Evolutionary conservation across 1,140 invertebrate species (phyloP).

Genomic region (Uloborus diversus): DNA sequence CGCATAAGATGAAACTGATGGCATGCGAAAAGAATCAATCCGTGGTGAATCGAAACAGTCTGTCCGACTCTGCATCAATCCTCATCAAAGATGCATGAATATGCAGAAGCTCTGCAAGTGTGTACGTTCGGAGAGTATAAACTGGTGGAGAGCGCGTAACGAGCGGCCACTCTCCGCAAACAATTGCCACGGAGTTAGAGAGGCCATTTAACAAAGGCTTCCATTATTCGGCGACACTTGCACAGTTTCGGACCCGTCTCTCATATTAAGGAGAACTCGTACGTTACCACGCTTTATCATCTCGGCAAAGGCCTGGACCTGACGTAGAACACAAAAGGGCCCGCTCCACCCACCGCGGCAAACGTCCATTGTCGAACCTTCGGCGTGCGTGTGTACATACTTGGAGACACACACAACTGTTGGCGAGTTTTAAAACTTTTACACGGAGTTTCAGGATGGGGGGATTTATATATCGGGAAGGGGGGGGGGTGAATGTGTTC

Average conservation of each 20-base stretch:
- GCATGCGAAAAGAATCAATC: no score
- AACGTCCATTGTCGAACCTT: not conserved
- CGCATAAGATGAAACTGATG: no score
- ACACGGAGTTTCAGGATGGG: not conserved
- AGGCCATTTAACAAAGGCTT: not conserved
- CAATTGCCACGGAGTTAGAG: no score
- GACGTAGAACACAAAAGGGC: not conserved
- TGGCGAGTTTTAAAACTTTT: not conserved
- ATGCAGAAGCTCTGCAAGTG: no score
- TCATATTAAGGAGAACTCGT: not conserved
- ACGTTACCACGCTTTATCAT: not conserved
- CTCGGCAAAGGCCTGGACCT: not conserved
- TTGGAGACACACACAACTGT: not conserved
- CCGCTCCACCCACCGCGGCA: not conserved
- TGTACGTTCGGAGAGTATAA: no score
- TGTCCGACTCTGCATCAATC: not conserved
- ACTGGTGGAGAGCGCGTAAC: not conserved
- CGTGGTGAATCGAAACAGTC: no score
- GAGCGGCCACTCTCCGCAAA: not conserved
- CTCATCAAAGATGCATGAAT: not conserved
- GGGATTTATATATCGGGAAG: no score
- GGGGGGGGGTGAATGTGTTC: no score
- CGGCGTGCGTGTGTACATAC: not conserved
- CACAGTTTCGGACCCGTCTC: no score
- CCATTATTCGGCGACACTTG: not conserved